These are phyloP conservation scores for Recurvirostra avosetta DNA, from an alignment of 2,113 vertebrate genomes.

Conservation along the genomic window DNA sequence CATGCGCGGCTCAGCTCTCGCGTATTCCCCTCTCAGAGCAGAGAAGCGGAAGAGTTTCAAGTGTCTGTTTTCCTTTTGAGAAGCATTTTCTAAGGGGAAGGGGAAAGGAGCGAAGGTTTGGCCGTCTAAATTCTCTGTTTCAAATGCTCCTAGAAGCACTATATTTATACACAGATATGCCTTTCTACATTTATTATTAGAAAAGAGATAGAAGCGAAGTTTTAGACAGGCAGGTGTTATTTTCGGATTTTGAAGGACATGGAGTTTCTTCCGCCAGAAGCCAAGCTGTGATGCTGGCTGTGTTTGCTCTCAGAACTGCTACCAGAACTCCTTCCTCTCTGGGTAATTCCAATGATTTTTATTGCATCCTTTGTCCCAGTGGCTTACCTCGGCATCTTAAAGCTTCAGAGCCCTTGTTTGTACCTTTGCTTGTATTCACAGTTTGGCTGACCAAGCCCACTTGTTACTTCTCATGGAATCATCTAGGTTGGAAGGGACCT, in stretches of 20 bases:
- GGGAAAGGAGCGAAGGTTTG: neutral
- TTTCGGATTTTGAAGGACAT: neutral
- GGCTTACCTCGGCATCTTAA: neutral
- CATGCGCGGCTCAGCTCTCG: neutral
- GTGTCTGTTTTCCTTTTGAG: neutral
- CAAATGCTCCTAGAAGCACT: neutral
- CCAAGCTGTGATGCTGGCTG: neutral
- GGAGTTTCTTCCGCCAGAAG: neutral
- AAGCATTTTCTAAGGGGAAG: neutral
- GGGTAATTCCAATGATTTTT: neutral
- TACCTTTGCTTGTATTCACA: neutral
- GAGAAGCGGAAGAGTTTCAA: neutral
- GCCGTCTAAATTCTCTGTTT: neutral
- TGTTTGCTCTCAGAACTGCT: neutral
- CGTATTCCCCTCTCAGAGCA: neutral
- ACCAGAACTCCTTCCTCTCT: neutral
- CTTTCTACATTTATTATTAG: neutral
- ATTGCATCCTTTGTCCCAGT: neutral
- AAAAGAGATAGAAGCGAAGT: neutral
- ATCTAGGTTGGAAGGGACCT: too few species aligned
- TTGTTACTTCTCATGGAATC: neutral
- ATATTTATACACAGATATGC: neutral
- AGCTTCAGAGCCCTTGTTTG: neutral
- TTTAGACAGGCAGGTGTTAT: neutral
- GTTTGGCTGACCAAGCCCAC: neutral